Base-by-base conservation (phyloP, 2,113 vertebrate species). In the Dipodomys ordii region DNA sequence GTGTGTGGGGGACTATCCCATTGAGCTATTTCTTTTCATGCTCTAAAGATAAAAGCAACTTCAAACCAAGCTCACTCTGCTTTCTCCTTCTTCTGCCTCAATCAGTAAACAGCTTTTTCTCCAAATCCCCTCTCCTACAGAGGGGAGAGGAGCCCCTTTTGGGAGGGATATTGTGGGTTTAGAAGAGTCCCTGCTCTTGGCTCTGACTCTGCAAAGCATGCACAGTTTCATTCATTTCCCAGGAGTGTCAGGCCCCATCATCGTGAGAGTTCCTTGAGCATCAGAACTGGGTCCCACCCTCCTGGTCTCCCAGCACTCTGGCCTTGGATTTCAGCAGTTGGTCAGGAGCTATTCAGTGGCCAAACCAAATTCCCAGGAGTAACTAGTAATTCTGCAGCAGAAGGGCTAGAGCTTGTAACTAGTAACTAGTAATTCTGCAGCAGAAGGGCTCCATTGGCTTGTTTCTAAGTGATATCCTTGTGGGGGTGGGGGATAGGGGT, bases 41-140 rank as follows among this genome's bases (percentile, higher is more conserved):
- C 22, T 76, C 93, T 60, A 83, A 84, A 94, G 90, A 87, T 53
- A 53, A 93, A 90, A 83, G 68, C 57, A 69, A 84, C 69, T 71
- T 65, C 2, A 81, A 87, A 27, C 49, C 13, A 8, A 1, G 88
- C 53, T 0, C 15, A 39, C 18, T 9, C 4, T 8, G 62, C 74
- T 67, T 39, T 71, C 73, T 77, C 49, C 69, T 22, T 53, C 62
- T 25, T 83, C 62, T 44, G 12, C 32, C 49, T 46, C 2, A 35
- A 4, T 27, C 7, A 1, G 11, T 0, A 20, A 62, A 18, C 27
- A 67, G 18, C 23, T 16, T 0, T 7, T 6, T 46, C 39, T 39
- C 62, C 32, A 9, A 69, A 2, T 68, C 35, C 16, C 9, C 10
- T 35, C 44, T 62, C 68, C 60, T 12, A 4, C 93, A 3, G 49